phyloP scores from a whole-genome alignment of 2,113 vertebrate species.

The Siphamia tubifer region DNA sequence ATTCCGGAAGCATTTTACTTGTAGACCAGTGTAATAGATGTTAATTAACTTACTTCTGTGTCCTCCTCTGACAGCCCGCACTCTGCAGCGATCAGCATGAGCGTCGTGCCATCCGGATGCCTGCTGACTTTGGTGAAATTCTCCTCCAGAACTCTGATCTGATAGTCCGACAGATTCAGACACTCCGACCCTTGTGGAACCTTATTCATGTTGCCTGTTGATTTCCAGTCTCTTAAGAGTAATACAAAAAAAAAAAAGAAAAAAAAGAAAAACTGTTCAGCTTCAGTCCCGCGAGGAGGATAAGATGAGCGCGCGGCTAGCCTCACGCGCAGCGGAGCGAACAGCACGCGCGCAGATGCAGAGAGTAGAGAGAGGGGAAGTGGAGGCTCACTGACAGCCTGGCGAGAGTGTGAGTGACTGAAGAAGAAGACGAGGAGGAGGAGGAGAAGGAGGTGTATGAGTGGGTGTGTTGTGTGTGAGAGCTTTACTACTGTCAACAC shows the following conservation, averaged over 20 bases:
- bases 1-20: too few relatives aligned
- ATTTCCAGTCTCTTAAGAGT: neutral
- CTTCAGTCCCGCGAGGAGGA: neutral
- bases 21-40: too few relatives aligned
- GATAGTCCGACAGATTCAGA: slow-evolving; percentile 69
- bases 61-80: slow-evolving; percentile 74
- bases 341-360: neutral
- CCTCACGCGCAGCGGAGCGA: neutral
- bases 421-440: neutral
- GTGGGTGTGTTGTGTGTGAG: neutral
- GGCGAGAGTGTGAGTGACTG: neutral
- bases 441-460: neutral
- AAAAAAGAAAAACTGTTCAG: neutral
- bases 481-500: slow-evolving; percentile 61
- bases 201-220: slow-evolving; percentile 28
- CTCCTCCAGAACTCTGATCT: slow-evolving; percentile 75
- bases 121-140: slow-evolving; percentile 67
- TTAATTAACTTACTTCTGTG: slow-evolving; percentile 64
- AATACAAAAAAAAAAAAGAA: neutral
- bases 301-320: slow-evolving; percentile 7
- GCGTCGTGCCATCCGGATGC: slow-evolving; percentile 67
- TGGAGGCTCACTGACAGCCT: neutral
- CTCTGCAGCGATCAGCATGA: slow-evolving; percentile 80
- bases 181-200: slow-evolving; percentile 26
- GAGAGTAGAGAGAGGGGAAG: neutral